Evolutionary conservation across 2,797 vertebrate species (phyloP), one percentile per base, ranked within the genome.

Genomic region (Pogonophryne albipinna): DNA sequence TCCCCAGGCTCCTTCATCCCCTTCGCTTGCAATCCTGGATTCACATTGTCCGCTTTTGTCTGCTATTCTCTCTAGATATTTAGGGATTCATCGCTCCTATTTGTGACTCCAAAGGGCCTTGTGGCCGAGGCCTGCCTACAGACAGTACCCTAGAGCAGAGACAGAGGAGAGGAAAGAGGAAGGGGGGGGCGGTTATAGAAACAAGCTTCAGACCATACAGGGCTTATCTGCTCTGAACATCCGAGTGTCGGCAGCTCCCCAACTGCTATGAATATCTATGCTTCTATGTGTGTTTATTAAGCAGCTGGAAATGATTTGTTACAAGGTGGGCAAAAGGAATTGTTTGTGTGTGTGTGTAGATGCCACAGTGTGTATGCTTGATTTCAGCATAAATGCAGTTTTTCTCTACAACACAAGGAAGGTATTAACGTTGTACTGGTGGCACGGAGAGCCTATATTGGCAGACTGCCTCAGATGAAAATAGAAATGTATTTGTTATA

Each of bases 141-240:
- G 87, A 90, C 64, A 53, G 79, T 38, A 83, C 80, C 78, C 76
- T 34, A 34, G 82, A 91, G 88, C 75, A 76, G 83, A 86, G 83
- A 83, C 71, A 50, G 81, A 73, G n/a, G 57, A 67, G 78, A 79
- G 82, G 71, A 82, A 76, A 64, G 34, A 8, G 56, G 23, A 44
- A 19, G 50, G 34, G 34, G 56, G 23, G 50, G 66, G 57, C n/a
- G 58, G 80, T 88, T 81, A 75, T 77, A 79, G 72, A 74, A 84
- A 78, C 60, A 61, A 85, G 78, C 70, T 88, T 71, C 87, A 90
- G 85, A 90, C 83, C 66, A 85, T 64, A 57, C 74, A 66, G 58
- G 71, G 76, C 92, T 94, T 94, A 94, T 93, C 92, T 86, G 71
- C 87, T 86, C 85, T 86, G 79, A 87, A 84, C 92, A 94, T 84